Percentiles rank a stretch among this genome's conserved stretches.
Conservation (phyloP, 2,797 vertebrate genomes). For the Anolis apletophallus region DNA sequence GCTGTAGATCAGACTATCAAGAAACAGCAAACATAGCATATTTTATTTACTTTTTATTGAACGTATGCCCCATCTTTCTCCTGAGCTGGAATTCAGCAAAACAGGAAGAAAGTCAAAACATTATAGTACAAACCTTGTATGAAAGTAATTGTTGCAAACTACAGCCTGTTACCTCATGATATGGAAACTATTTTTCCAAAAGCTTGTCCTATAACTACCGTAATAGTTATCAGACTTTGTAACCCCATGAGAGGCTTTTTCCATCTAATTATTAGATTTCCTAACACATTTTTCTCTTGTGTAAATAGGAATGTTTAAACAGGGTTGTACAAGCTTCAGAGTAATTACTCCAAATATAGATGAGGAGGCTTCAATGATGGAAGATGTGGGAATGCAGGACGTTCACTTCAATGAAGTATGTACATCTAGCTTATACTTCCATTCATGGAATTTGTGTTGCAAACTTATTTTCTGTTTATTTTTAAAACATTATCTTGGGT, state of each 20-base stretch:
- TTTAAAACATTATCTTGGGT: not conserved
- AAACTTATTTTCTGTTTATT: not conserved
- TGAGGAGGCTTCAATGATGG: constrained; percentile 98
- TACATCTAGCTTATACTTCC: not conserved
- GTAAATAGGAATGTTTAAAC: constrained; percentile 91
- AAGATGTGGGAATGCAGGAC: constrained; percentile 99
- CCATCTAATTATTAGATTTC: not conserved
- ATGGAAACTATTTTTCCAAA: not conserved
- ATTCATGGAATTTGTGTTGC: not conserved
- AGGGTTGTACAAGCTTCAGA: constrained; percentile 93
- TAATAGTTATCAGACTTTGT: not conserved
- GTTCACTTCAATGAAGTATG: constrained; percentile 97
- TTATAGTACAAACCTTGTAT: not conserved
- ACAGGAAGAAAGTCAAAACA: too few relatives aligned
- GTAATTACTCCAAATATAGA: constrained; percentile 97
- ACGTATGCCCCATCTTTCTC: too few relatives aligned
- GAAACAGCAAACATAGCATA: not conserved
- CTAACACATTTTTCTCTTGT: constrained; percentile 11
- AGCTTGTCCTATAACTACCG: too few relatives aligned
- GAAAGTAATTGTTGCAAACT: not conserved
- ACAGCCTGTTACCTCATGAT: too few relatives aligned
- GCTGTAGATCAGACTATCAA: not conserved
- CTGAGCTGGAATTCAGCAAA: too few relatives aligned
- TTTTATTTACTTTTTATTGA: too few relatives aligned
- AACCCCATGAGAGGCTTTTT: not conserved